phyloP scores from a whole-genome alignment of 2,797 vertebrate species.

The Luscinia megarhynchos region DNA sequence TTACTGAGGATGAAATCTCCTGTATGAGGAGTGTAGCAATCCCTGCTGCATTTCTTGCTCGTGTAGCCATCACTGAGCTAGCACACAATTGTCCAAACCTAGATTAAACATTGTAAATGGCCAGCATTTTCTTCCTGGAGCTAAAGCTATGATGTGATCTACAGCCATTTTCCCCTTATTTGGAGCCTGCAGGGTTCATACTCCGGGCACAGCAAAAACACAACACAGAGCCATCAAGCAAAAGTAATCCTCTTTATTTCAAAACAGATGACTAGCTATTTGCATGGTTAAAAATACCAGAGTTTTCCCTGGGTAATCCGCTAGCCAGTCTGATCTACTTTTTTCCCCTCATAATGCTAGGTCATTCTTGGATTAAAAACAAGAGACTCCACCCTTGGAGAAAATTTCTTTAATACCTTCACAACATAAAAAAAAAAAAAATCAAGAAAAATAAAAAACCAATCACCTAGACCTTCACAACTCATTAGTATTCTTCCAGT shows the following conservation, averaged over 20 bases:
- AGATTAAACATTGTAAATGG: slow-evolving; percentile 40
- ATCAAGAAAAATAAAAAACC: not conserved
- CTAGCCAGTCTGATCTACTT: slow-evolving; percentile 40
- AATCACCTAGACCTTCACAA: not conserved
- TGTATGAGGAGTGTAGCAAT: not conserved
- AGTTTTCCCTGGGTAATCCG: slow-evolving; percentile 66
- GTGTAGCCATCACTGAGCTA: not conserved
- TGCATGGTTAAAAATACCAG: slow-evolving; percentile 77
- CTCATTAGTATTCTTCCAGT: not conserved
- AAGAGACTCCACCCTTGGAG: not conserved
- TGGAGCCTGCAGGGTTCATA: slow-evolving; percentile 64
- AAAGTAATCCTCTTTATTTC: slow-evolving; percentile 77
- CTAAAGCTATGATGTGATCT: slow-evolving; percentile 22
- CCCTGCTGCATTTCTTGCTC: slow-evolving; percentile 11
- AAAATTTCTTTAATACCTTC: not conserved
- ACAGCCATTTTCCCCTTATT: slow-evolving; percentile 41
- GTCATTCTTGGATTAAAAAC: slow-evolving; percentile 51
- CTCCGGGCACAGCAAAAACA: slow-evolving; percentile 60
- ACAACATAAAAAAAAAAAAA: not conserved
- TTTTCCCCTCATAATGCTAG: not conserved
- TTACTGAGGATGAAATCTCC: not conserved
- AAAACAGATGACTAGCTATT: slow-evolving; percentile 76
- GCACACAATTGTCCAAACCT: not conserved
- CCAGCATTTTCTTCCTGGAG: slow-evolving; percentile 11
- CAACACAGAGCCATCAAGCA: slow-evolving; percentile 63